A percentile compares a stretch with the other conserved stretches of the same genome.
phyloP scores from a whole-genome alignment of 2,113 vertebrate species.

The Galemys pyrenaicus region DNA sequence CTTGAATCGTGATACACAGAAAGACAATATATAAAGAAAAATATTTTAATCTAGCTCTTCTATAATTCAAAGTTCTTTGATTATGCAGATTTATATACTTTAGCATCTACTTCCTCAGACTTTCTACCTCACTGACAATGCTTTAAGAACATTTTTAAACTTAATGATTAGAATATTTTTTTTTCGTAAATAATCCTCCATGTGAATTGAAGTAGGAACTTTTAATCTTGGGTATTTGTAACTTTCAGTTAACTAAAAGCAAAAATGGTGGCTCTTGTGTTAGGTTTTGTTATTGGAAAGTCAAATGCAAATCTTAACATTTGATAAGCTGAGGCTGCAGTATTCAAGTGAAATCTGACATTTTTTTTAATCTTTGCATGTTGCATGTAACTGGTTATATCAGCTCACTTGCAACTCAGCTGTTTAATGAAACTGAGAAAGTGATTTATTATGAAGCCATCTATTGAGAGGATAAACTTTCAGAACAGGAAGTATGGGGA shows the following conservation, averaged over 20 bases:
- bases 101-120: background rate
- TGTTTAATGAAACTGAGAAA: conserved; percentile 32
- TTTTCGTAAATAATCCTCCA: conserved; percentile 37
- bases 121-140: conserved; percentile 51
- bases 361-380: background rate
- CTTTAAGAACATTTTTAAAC: conserved; percentile 46
- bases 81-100: conserved; percentile 53
- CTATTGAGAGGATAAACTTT: background rate
- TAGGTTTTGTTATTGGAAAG: conserved; percentile 46
- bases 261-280: background rate
- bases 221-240: background rate
- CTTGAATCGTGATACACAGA: conserved; percentile 11
- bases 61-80: conserved; percentile 53
- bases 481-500: background rate
- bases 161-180: conserved; percentile 37
- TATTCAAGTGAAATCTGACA: background rate
- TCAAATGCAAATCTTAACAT: background rate
- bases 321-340: background rate
- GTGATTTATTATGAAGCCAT: background rate
- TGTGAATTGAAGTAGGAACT: conserved; percentile 7
- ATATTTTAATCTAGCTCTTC: conserved; percentile 9
- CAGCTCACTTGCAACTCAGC: conserved; percentile 30
- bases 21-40: conserved; percentile 50
- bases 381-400: conserved; percentile 1
- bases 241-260: background rate